A percentile compares a stretch with the other conserved stretches of the same genome.
These are phyloP conservation scores for Meriones psammophilus DNA, from an alignment of 2,797 vertebrate species.

Conservation along the genomic window DNA sequence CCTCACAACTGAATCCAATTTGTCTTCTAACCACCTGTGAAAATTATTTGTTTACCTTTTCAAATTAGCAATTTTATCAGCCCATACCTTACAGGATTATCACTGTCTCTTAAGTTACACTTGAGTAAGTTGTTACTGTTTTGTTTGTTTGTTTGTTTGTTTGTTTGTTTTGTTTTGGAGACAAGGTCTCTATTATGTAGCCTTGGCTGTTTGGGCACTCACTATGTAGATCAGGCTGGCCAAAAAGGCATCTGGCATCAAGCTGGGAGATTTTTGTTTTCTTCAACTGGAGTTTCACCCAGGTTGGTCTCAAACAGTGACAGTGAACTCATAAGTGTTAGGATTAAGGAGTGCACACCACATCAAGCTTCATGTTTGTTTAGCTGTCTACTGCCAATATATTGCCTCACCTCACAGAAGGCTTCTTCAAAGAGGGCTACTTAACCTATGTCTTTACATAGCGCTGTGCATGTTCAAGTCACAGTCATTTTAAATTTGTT, in stretches of 20 bases:
- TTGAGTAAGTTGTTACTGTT: not conserved
- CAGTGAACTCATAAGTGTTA: not conserved
- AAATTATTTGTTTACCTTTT: conserved; percentile 48
- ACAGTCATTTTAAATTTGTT: conserved; percentile 31
- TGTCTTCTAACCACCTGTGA: conserved; percentile 14
- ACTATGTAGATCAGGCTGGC: not conserved
- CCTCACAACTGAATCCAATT: not conserved
- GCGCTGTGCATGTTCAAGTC: not conserved
- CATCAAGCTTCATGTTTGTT: not conserved
- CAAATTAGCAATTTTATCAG: conserved; percentile 20
- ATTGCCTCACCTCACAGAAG: conserved; percentile 21
- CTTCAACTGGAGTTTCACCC: no score
- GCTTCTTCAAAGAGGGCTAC: conserved; percentile 35
- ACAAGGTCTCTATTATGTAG: not conserved
- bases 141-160: no score
- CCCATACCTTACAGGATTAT: not conserved
- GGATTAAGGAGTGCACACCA: not conserved
- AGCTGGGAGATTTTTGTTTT: not conserved
- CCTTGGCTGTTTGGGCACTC: not conserved
- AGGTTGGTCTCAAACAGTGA: not conserved
- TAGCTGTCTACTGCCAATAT: not conserved
- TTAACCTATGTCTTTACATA: no score
- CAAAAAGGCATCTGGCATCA: not conserved
- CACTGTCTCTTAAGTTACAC: conserved; percentile 18
- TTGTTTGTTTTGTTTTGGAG: not conserved